Conservation (phyloP, 2,888 invertebrate genomes). For the Mesorhabditis belari region DNA sequence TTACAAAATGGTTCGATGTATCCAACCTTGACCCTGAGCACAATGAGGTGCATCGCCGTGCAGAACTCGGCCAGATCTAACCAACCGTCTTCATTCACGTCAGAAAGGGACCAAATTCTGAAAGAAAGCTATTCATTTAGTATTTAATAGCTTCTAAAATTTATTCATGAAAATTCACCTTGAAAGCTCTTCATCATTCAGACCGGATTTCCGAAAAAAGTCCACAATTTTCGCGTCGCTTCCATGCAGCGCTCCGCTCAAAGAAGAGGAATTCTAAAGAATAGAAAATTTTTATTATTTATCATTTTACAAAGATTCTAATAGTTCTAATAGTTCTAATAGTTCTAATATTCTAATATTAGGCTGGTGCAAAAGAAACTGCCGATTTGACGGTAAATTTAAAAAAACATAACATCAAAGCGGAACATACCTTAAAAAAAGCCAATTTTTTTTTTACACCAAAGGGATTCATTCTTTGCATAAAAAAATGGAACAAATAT, state of each 20-base stretch:
- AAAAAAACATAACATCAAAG: too few relatives aligned
- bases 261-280: conserved; percentile 21
- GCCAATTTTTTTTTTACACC: too few relatives aligned
- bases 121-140: conserved; percentile 13
- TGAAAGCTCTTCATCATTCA: conserved; percentile 37
- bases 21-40: conserved; percentile 46
- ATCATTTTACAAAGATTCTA: too few relatives aligned
- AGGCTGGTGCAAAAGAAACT: too few relatives aligned
- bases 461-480: too few relatives aligned
- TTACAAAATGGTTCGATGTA: background rate
- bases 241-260: conserved; percentile 42
- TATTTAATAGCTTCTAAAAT: too few relatives aligned
- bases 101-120: conserved; percentile 48
- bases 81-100: conserved; percentile 53
- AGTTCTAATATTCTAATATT: too few relatives aligned
- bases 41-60: conserved; percentile 52
- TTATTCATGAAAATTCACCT: too few relatives aligned
- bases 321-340: too few relatives aligned
- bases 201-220: conserved; percentile 43
- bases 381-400: too few relatives aligned
- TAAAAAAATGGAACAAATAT: too few relatives aligned
- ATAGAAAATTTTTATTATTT: background rate
- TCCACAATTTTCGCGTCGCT: conserved; percentile 40
- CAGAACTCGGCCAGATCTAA: conserved; percentile 49
- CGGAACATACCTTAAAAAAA: too few relatives aligned